Evolutionary conservation across 2,113 vertebrate species (phyloP).

Genomic region (Dunckerocampus dactyliophorus): DNA sequence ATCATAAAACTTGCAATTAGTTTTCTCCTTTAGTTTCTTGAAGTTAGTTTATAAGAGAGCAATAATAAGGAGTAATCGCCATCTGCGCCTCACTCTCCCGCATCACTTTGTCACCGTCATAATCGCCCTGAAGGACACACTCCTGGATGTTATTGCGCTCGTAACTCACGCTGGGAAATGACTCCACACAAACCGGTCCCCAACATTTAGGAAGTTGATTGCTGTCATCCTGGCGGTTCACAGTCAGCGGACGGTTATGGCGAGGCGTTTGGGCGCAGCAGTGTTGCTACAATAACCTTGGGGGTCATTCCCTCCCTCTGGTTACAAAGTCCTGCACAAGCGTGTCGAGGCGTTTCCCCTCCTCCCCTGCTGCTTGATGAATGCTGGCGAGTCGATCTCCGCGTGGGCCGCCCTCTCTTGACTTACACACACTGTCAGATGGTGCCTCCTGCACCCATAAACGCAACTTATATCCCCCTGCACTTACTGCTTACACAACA

Average conservation of each 20-base stretch:
- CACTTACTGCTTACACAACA: slow-evolving; percentile 28
- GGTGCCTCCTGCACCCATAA: slow-evolving; percentile 57
- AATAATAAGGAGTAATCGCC: slow-evolving; percentile 30
- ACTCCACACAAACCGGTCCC: slow-evolving; percentile 24
- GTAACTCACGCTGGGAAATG: slow-evolving; percentile 52
- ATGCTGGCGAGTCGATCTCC: slow-evolving; percentile 51
- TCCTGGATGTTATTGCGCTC: slow-evolving; percentile 46
- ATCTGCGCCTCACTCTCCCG: slow-evolving; percentile 29
- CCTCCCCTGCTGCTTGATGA: slow-evolving; percentile 51
- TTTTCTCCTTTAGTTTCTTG: slow-evolving; percentile 10
- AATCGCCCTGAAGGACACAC: slow-evolving; percentile 53
- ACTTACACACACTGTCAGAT: slow-evolving; percentile 62
- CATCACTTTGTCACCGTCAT: slow-evolving; percentile 47
- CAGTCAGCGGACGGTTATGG: slow-evolving; percentile 29
- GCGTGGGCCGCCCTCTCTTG: slow-evolving; percentile 44
- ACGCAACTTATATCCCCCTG: slow-evolving; percentile 58
- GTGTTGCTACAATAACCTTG: slow-evolving; percentile 43
- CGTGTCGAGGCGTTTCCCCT: slow-evolving; percentile 23
- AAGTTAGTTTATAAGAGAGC: slow-evolving; percentile 30
- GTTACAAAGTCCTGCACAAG: slow-evolving; percentile 28
- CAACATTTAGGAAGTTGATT: slow-evolving; percentile 29
- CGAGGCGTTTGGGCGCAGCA: slow-evolving; percentile 25
- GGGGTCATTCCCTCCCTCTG: slow-evolving; percentile 33
- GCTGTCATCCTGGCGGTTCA: slow-evolving; percentile 17
- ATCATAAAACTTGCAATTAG: slow-evolving; percentile 24